Base-by-base conservation (phyloP, 2,888 invertebrate species). In the Meganola albula region DNA sequence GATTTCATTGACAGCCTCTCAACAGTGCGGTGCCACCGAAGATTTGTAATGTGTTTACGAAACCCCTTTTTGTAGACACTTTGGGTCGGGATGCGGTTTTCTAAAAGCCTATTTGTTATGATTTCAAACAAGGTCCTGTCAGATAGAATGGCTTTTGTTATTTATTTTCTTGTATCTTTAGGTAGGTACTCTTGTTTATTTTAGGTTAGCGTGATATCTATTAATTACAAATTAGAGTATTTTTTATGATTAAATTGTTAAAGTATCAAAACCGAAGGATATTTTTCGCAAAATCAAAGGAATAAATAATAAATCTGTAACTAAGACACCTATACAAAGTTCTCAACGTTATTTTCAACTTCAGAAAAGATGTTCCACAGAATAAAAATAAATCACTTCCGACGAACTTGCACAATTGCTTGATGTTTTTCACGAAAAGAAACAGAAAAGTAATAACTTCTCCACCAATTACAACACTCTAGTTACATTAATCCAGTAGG, bases 101-200 rank as follows among this genome's bases (percentile, higher is more conserved):
- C 72, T 77, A 78, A 77, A 80, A 75, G 74, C 79, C 82, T 74
- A 80, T 83, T 80, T 78, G 78, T 82, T 83, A 83, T 82, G 80
- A 82, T 82, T 82, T 82, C 74, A 76, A 80, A 80, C 79, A 77
- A 78, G 76, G 69, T 67, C 74, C 73, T 76, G 78, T 74, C 79
- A 74, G 71, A 76, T 70, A 65, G 73, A 82, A 82, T 74, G 73
- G 78, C 74, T 72, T 73, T 75, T 71, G 73, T 76, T 71, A 72
- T 79, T 76, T 76, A 78, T 77, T 74, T 74, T 72, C 64, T 69
- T 56, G 65, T 40, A 49, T 27, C 9, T 33, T 24, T 28, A 12
- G 10, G 14, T 16, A 27, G 14, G 32, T 39, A 30, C 10, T 30
- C 8, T 9, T 40, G 21, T 23, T 10, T 27, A 32, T 12, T 2